phyloP scores from a whole-genome alignment of 2,888 invertebrate genomes.

The Geophilus truncorum region DNA sequence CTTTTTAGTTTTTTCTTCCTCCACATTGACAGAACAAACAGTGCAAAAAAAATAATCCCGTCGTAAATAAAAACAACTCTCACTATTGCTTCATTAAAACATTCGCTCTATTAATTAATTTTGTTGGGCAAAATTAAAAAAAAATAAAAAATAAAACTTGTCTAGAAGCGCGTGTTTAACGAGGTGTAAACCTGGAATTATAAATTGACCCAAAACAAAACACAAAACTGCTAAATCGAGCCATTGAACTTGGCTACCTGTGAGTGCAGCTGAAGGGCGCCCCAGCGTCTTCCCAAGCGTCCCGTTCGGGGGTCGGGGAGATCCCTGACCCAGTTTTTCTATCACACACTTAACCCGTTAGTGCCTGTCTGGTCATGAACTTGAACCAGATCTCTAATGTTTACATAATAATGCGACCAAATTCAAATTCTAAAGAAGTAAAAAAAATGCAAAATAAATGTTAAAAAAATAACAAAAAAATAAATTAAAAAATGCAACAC shows the following conservation, averaged over 20 bases:
- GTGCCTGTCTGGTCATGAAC: slow-evolving; percentile 15
- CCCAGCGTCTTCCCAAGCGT: slow-evolving; percentile 15
- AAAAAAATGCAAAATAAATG: not conserved
- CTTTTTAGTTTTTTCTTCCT: not conserved
- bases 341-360: slow-evolving; percentile 21
- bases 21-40: not conserved
- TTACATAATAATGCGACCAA: slow-evolving; percentile 5
- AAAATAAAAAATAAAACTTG: not conserved
- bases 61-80: not conserved
- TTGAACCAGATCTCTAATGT: slow-evolving; percentile 24
- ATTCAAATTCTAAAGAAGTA: not conserved
- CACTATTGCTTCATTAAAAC: not conserved
- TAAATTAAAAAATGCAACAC: not conserved
- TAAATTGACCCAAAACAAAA: slow-evolving; percentile 4
- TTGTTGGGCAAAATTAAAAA: not conserved
- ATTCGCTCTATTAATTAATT: not conserved
- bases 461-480: not conserved
- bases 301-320: slow-evolving; percentile 11
- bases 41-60: not conserved
- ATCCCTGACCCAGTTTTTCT: not conserved
- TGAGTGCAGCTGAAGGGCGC: slow-evolving; percentile 10
- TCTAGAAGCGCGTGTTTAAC: not conserved
- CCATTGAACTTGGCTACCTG: not conserved
- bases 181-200: not conserved
- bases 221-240: not conserved